Conservation (phyloP, 2,888 invertebrate genomes). For the Chrysolina americana region DNA sequence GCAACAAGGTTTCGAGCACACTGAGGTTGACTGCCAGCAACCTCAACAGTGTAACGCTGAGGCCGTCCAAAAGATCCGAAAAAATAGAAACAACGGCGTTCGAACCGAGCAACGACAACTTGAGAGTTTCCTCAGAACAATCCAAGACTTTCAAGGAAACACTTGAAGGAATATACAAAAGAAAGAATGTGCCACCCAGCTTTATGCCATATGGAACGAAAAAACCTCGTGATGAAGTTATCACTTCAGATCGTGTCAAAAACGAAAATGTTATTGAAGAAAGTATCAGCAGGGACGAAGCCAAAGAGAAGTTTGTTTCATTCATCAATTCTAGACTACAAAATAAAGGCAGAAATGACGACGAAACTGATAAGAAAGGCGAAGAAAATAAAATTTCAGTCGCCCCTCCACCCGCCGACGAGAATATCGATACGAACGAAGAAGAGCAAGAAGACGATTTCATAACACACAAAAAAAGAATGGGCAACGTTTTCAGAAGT, state of each 20-base stretch:
- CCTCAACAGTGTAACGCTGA: constrained; percentile 50
- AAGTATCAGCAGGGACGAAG: constrained; percentile 47
- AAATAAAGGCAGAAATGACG: not conserved
- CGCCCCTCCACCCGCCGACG: not conserved
- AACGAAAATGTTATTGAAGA: constrained; percentile 55
- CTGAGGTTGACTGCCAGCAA: constrained; percentile 39
- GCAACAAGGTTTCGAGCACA: not conserved
- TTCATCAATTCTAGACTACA: constrained; percentile 33
- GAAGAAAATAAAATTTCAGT: constrained; percentile 7
- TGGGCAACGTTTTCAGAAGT: constrained; percentile 58
- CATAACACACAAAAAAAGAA: constrained; percentile 53
- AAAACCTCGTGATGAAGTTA: no score
- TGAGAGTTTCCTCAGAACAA: constrained; percentile 54
- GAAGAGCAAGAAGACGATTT: constrained; percentile 31
- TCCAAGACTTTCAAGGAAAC: constrained; percentile 55
- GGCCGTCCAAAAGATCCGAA: constrained; percentile 38
- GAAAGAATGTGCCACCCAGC: constrained; percentile 34
- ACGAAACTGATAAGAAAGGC: constrained; percentile 15
- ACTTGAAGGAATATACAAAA: constrained; percentile 53
- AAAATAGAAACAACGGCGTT: constrained; percentile 17
- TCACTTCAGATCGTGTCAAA: constrained; percentile 21
- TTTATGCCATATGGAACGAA: constrained; percentile 25
- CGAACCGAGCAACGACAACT: constrained; percentile 52
- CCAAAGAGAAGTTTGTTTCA: constrained; percentile 48
- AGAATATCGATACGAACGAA: constrained; percentile 2